These are phyloP conservation scores for Sarcophaga rosellei DNA, from an alignment of 2,888 invertebrate species.

Conservation along the genomic window DNA sequence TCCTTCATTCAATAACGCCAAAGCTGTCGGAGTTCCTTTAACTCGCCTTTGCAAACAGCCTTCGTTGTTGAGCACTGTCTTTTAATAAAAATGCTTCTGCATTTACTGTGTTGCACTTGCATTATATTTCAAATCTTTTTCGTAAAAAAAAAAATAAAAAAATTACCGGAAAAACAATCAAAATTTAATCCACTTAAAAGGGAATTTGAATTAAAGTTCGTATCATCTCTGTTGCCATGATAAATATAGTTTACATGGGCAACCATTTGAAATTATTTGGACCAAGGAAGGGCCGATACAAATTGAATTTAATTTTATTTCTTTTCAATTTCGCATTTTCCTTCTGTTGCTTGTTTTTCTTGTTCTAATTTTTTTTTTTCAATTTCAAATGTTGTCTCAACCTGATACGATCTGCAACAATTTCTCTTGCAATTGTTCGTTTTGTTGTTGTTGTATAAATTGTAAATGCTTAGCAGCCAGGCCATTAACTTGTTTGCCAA, in stretches of 20 bases:
- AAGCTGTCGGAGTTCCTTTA: neutral
- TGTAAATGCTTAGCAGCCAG: neutral
- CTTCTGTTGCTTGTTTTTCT: no score
- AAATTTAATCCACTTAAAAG: neutral
- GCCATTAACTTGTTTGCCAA: neutral
- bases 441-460: no score
- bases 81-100: no score
- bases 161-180: neutral
- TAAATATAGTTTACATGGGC: neutral
- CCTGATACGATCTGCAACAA: neutral
- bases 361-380: neutral
- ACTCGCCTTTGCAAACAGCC: no score
- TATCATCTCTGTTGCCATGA: neutral
- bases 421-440: neutral
- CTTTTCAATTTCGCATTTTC: neutral
- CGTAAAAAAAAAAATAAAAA: no score
- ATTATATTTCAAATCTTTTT: no score
- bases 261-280: neutral
- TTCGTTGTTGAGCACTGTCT: no score
- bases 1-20: slow-evolving; percentile 2
- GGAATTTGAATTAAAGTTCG: neutral
- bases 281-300: neutral
- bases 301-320: neutral
- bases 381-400: neutral
- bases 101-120: no score